Evolutionary conservation across 2,797 vertebrate genomes (phyloP).

Genomic region (Odontamblyopus lacepedii): DNA sequence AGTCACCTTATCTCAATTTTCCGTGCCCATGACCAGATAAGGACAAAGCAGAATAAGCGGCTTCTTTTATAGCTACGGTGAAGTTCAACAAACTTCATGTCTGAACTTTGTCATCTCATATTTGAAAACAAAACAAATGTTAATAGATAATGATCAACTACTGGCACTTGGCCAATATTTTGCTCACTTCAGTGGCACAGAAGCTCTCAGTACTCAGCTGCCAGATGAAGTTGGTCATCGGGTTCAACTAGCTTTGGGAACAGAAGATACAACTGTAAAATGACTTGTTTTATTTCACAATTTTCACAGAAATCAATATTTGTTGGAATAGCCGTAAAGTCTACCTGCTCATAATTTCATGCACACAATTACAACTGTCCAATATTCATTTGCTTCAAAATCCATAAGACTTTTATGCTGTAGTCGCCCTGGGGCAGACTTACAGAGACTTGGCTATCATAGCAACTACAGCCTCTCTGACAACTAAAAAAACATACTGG

Average conservation of each 20-base stretch:
- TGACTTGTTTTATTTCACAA: background rate
- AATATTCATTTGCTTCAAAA: background rate
- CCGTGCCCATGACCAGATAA: conserved; percentile 35
- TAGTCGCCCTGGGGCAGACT: too few relatives aligned
- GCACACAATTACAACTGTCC: background rate
- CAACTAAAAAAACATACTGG: background rate
- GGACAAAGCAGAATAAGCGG: conserved; percentile 16
- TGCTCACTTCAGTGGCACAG: conserved; percentile 1
- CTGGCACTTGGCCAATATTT: conserved; percentile 25
- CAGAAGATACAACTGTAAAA: background rate
- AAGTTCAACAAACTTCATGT: conserved; percentile 21
- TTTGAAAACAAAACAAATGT: conserved; percentile 20
- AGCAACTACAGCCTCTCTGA: background rate
- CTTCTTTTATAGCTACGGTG: conserved; percentile 33
- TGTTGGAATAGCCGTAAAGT: background rate
- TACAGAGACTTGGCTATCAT: too few relatives aligned
- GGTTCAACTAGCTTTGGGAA: conserved; percentile 33
- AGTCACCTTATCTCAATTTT: conserved; percentile 39
- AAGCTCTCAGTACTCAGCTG: too few relatives aligned
- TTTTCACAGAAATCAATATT: background rate
- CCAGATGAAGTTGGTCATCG: conserved; percentile 28
- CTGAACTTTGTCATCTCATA: conserved; percentile 49
- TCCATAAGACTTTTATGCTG: background rate
- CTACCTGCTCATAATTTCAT: background rate
- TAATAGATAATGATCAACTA: conserved; percentile 25